These are phyloP conservation scores for Hemicordylus capensis DNA, from an alignment of 2,113 vertebrate species.

Conservation along the genomic window DNA sequence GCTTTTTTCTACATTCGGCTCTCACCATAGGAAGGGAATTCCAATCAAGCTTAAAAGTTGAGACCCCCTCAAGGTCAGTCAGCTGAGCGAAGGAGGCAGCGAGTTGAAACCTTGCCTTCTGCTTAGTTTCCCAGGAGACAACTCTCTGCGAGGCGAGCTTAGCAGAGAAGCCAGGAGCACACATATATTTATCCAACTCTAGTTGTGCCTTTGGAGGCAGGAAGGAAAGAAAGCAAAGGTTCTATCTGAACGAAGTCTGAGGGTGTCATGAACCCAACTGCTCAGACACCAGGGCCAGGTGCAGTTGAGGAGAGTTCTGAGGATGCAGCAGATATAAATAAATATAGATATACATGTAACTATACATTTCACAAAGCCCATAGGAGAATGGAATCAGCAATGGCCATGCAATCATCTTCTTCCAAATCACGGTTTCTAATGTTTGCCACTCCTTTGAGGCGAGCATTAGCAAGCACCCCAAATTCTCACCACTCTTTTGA, in stretches of 20 bases:
- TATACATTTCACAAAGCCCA: background rate
- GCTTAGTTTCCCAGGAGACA: background rate
- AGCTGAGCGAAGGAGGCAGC: background rate
- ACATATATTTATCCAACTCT: background rate
- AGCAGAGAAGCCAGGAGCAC: background rate
- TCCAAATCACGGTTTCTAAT: too few relatives aligned
- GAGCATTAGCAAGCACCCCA: too few relatives aligned
- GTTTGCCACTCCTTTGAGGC: too few relatives aligned
- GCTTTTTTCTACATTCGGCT: background rate
- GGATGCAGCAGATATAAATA: too few relatives aligned
- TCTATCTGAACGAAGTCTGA: background rate
- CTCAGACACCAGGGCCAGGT: too few relatives aligned
- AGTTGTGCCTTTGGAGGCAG: background rate
- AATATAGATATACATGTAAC: too few relatives aligned
- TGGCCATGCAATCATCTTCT: background rate
- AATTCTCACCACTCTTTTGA: too few relatives aligned
- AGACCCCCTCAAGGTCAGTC: constrained; percentile 14
- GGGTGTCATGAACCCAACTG: too few relatives aligned
- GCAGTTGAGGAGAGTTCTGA: too few relatives aligned
- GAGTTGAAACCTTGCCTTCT: constrained; percentile 5
- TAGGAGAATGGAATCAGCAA: background rate
- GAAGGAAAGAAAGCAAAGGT: background rate
- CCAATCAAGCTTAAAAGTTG: constrained; percentile 22
- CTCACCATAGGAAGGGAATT: background rate
- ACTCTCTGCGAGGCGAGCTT: background rate